Conservation (phyloP, 2,113 vertebrate species). For the Nothobranchius kuhntae region DNA sequence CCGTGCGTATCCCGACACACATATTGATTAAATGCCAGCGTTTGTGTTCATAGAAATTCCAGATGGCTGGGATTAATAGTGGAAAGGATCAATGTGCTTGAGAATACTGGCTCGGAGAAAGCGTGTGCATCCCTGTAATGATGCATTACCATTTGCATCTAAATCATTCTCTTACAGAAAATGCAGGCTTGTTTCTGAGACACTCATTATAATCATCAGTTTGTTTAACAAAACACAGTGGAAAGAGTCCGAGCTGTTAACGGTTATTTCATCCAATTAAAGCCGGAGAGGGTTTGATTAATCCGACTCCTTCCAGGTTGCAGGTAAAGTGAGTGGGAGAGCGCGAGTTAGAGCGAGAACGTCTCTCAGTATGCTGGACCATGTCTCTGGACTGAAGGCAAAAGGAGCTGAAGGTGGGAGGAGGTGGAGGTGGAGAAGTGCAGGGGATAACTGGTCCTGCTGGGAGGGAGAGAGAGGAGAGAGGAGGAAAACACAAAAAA, state of each 20-base stretch:
- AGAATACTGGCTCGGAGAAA: constrained; percentile 11
- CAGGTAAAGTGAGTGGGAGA: constrained; percentile 41
- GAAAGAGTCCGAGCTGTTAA: constrained; percentile 40
- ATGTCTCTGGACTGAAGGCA: constrained; percentile 62
- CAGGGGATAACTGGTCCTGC: constrained; percentile 74
- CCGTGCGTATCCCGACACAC: constrained; percentile 34
- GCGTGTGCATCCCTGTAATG: constrained; percentile 19
- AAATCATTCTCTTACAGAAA: constrained; percentile 35
- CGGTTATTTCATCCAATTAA: constrained; percentile 63
- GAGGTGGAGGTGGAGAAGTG: constrained; percentile 46
- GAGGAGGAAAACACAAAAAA: constrained; percentile 36
- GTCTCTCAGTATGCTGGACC: constrained; percentile 72
- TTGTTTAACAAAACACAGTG: constrained; percentile 32
- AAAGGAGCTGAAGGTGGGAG: constrained; percentile 43
- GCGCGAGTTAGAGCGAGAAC: constrained; percentile 38
- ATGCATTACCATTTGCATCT: constrained; percentile 32
- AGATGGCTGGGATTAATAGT: constrained; percentile 43
- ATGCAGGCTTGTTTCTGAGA: constrained; percentile 35
- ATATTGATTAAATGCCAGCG: constrained; percentile 63
- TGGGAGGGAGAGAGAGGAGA: constrained; percentile 47
- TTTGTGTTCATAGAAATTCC: constrained; percentile 44
- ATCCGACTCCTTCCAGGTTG: constrained; percentile 59
- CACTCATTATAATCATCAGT: constrained; percentile 36
- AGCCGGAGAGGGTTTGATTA: constrained; percentile 65
- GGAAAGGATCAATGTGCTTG: constrained; percentile 38